These are phyloP conservation scores for Hipparchia semele DNA, from an alignment of 2,888 invertebrate genomes.

Conservation along the genomic window DNA sequence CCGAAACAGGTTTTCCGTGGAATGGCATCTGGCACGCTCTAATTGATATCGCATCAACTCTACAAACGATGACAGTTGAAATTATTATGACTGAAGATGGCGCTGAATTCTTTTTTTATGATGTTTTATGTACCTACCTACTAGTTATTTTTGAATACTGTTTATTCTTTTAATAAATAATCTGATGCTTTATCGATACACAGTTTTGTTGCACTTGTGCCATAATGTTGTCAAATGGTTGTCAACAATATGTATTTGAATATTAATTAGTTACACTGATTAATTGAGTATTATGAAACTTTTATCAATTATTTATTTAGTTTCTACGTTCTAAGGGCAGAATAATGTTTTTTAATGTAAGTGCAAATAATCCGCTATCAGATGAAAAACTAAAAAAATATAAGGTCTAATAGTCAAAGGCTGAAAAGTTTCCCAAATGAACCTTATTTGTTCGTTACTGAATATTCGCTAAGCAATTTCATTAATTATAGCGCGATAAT, in stretches of 20 bases:
- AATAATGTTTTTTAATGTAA: not conserved
- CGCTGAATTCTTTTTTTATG: slow-evolving; percentile 29
- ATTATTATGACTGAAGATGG: slow-evolving; percentile 52
- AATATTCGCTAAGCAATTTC: not conserved
- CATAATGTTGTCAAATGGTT: not conserved
- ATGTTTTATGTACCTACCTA: not conserved
- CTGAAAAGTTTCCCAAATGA: not conserved
- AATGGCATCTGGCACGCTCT: slow-evolving; percentile 77
- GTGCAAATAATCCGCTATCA: not conserved
- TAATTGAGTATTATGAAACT: slow-evolving; percentile 4
- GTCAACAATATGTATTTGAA: not conserved
- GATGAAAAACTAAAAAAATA: not conserved
- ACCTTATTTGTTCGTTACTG: not conserved
- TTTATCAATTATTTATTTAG: not conserved
- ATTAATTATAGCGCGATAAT: not conserved
- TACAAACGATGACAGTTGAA: slow-evolving; percentile 65
- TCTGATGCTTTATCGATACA: not conserved
- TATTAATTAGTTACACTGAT: not conserved
- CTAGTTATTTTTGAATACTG: not conserved
- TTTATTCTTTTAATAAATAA: not conserved
- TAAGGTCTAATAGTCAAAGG: not conserved
- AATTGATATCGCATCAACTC: slow-evolving; percentile 74
- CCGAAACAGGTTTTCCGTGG: slow-evolving; percentile 73
- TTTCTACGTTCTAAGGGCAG: not conserved
- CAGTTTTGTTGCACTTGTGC: not conserved